phyloP scores from a whole-genome alignment of 92 coral and sea anemone genomes.

The Actinostola sp. region DNA sequence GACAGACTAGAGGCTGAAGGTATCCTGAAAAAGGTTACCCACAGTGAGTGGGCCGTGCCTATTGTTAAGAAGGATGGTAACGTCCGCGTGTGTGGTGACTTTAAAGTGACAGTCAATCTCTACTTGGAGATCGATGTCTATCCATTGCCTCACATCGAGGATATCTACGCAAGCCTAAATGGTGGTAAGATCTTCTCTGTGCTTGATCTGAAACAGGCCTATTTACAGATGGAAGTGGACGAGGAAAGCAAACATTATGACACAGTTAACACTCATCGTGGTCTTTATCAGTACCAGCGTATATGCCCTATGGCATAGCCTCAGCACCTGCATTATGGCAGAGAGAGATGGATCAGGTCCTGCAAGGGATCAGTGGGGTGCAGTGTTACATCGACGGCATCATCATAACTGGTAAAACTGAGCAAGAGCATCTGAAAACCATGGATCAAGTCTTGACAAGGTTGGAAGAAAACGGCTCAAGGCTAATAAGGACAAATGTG shows the following conservation, averaged over 20 bases:
- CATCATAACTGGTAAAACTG: conserved; percentile 38
- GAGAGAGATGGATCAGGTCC: conserved; percentile 58
- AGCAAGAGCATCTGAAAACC: conserved; percentile 22
- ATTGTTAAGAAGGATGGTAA: conserved; percentile 41
- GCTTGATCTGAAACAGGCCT: conserved; percentile 60
- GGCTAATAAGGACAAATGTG: conserved; percentile 36
- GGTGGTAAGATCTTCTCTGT: conserved; percentile 45
- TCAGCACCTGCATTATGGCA: conserved; percentile 70
- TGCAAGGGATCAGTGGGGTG: conserved; percentile 48
- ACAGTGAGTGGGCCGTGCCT: conserved; percentile 36
- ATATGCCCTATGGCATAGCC: conserved; percentile 58
- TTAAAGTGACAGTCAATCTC: conserved; percentile 44
- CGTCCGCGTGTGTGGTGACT: conserved; percentile 55
- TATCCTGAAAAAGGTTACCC: conserved; percentile 9
- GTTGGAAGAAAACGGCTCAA: conserved; percentile 51
- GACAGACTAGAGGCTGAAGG: conserved; percentile 27
- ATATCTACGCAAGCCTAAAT: conserved; percentile 33
- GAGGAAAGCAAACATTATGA: conserved; percentile 29
- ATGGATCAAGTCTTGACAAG: conserved; percentile 38
- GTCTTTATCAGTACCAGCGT: conserved; percentile 48
- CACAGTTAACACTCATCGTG: conserved; percentile 52
- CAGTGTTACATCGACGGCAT: conserved; percentile 62
- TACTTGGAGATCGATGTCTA: conserved; percentile 24
- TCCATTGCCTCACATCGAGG: conserved; percentile 28
- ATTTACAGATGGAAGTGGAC: conserved; percentile 59